Conservation (phyloP, 2,888 invertebrate genomes). For the Meganola albula region DNA sequence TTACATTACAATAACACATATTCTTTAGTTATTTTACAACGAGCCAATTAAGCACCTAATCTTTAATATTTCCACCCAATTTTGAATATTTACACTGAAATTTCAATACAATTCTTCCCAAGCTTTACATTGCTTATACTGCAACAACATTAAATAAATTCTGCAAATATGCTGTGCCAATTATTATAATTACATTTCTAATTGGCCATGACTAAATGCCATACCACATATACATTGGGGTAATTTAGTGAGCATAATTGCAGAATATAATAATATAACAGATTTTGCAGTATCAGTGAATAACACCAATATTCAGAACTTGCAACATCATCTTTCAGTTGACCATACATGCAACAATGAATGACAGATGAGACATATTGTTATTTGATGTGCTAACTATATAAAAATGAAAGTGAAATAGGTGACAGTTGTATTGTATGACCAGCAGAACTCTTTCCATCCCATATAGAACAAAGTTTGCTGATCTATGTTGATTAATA, state of each 20-base stretch:
- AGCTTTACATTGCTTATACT: slow-evolving; percentile 23
- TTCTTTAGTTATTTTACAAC: too few relatives aligned
- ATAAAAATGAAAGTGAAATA: slow-evolving; percentile 13
- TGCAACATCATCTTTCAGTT: slow-evolving; percentile 15
- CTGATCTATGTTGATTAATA: slow-evolving; percentile 15
- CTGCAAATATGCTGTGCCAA: slow-evolving; percentile 20
- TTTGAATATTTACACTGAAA: slow-evolving; percentile 19
- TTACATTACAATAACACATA: too few relatives aligned
- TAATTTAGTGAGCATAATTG: slow-evolving; percentile 7
- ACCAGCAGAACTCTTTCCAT: slow-evolving; percentile 13
- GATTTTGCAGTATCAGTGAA: slow-evolving; percentile 10
- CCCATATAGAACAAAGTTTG: slow-evolving; percentile 5
- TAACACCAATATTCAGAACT: slow-evolving; percentile 13
- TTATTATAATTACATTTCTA: too few relatives aligned
- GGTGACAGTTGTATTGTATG: slow-evolving; percentile 13
- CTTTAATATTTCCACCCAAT: slow-evolving; percentile 13
- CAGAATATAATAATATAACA: slow-evolving; percentile 5
- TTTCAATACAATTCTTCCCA: slow-evolving; percentile 19
- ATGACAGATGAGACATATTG: slow-evolving; percentile 17
- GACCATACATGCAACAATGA: slow-evolving; percentile 32
- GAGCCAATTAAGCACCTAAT: slow-evolving; percentile 5
- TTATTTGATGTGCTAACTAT: slow-evolving; percentile 16
- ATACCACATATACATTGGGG: not conserved
- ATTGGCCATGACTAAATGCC: too few relatives aligned
- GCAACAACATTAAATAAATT: slow-evolving; percentile 18